phyloP scores from a whole-genome alignment of 1,140 invertebrate species.

The Zaprionus taronus region DNA sequence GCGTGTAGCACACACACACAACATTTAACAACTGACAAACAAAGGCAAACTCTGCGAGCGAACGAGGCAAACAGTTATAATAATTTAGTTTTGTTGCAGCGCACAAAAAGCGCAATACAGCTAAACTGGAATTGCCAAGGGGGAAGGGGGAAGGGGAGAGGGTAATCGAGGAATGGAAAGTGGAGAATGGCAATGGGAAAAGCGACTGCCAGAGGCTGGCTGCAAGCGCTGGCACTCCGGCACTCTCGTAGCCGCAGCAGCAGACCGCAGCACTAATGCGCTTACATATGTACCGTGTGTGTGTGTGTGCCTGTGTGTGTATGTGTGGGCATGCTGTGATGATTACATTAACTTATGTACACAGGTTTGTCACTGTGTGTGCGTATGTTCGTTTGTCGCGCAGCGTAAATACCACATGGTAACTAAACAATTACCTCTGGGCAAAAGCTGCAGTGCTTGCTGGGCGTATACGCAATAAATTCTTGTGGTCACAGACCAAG shows the following conservation, averaged over 20 bases:
- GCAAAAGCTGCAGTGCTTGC: slow-evolving; percentile 25
- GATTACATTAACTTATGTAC: slow-evolving; percentile 33
- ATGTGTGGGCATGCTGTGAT: slow-evolving; percentile 32
- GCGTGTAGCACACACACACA: slow-evolving; percentile 14
- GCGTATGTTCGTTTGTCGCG: slow-evolving; percentile 54
- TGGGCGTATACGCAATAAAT: slow-evolving; percentile 64
- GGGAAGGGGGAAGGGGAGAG: background rate
- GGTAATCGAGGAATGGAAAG: background rate
- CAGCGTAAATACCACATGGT: slow-evolving; percentile 72
- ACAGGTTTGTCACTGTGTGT: slow-evolving; percentile 17
- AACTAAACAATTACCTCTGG: slow-evolving; percentile 74
- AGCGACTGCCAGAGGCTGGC: slow-evolving; percentile 31
- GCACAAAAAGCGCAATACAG: slow-evolving; percentile 66
- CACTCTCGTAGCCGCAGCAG: slow-evolving; percentile 56
- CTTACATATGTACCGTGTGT: slow-evolving; percentile 51
- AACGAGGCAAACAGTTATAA: slow-evolving; percentile 48
- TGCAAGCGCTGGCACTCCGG: background rate
- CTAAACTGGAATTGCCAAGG: background rate
- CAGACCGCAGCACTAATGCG: slow-evolving; percentile 75
- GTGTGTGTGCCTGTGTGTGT: slow-evolving; percentile 20
- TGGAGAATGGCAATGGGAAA: slow-evolving; percentile 3
- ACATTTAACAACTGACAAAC: slow-evolving; percentile 47
- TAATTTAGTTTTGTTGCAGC: slow-evolving; percentile 61
- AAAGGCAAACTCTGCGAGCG: slow-evolving; percentile 29
- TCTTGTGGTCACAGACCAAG: slow-evolving; percentile 14